Evolutionary conservation across 2,888 invertebrate genomes (phyloP).

Genomic region (Aleiodes testaceus): DNA sequence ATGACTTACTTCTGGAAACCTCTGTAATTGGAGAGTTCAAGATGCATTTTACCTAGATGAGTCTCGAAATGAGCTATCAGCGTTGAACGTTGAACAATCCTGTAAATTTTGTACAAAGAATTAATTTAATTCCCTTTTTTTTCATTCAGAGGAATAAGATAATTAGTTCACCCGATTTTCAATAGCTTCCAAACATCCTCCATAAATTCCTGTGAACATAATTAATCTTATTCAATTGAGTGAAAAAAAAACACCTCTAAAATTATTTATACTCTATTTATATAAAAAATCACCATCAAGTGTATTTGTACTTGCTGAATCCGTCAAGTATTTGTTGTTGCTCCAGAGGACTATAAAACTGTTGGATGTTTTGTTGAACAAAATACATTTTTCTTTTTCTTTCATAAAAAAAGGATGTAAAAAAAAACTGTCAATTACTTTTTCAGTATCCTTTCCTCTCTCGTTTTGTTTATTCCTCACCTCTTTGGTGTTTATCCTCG

Average conservation of each 20-base stretch:
- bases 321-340: no score
- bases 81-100: slow-evolving; percentile 21
- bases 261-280: no score
- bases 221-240: no score
- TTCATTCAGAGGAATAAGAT: no score
- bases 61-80: slow-evolving; percentile 23
- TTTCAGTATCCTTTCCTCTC: neutral
- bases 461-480: neutral
- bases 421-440: neutral
- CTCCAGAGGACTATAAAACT: neutral
- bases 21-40: slow-evolving; percentile 18
- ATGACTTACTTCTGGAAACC: neutral
- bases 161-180: no score
- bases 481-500: neutral
- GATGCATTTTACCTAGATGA: slow-evolving; percentile 13
- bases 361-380: slow-evolving; percentile 1
- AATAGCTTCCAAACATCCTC: no score
- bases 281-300: no score
- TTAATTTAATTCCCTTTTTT: no score
- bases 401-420: slow-evolving; percentile 4
- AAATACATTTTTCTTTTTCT: slow-evolving; percentile 3
- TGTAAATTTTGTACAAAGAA: slow-evolving; percentile 1
- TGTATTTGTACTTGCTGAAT: no score
- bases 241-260: no score
- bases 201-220: no score